phyloP scores from a whole-genome alignment of 2,888 invertebrate genomes.

The Neoaliturus tenellus region DNA sequence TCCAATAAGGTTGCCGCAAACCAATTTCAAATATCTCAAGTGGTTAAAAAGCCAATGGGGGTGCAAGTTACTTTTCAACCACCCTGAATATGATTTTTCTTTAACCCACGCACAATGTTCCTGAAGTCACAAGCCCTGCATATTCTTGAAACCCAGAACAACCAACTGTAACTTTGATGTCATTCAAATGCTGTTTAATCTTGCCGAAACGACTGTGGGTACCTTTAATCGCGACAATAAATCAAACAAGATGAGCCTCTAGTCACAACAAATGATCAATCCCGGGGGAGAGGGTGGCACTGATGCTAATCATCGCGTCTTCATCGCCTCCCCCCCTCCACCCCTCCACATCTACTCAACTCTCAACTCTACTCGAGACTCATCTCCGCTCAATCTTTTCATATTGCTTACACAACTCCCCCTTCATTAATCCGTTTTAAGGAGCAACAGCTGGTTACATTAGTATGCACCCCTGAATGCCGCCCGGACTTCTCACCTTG shows the following conservation, averaged over 20 bases:
- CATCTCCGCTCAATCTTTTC: constrained; percentile 48
- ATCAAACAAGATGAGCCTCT: background rate
- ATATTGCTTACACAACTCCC: constrained; percentile 50
- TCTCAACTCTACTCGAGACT: background rate
- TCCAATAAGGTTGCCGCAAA: too few species aligned
- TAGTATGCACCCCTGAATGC: constrained; percentile 25
- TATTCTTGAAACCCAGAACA: too few species aligned
- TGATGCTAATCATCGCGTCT: constrained; percentile 14
- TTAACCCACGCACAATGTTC: too few species aligned
- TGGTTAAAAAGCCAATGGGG: too few species aligned
- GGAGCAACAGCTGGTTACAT: constrained; percentile 40
- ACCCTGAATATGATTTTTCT: too few species aligned
- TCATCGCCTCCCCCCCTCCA: background rate
- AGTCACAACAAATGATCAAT: constrained; percentile 5
- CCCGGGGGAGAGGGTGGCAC: background rate
- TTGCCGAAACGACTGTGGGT: background rate
- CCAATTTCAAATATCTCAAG: too few species aligned
- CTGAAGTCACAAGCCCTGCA: too few species aligned
- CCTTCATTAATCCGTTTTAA: constrained; percentile 50
- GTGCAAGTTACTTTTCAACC: too few species aligned
- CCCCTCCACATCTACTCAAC: background rate
- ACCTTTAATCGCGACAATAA: background rate
- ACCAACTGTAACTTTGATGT: too few species aligned
- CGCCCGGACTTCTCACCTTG: constrained; percentile 6
- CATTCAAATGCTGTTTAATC: background rate